A percentile compares a stretch with the other conserved stretches of the same genome.
These are phyloP conservation scores for Morbakka virulenta DNA, from an alignment of 30 jellyfish, hydroid and myxozoan genomes.

Conservation along the genomic window DNA sequence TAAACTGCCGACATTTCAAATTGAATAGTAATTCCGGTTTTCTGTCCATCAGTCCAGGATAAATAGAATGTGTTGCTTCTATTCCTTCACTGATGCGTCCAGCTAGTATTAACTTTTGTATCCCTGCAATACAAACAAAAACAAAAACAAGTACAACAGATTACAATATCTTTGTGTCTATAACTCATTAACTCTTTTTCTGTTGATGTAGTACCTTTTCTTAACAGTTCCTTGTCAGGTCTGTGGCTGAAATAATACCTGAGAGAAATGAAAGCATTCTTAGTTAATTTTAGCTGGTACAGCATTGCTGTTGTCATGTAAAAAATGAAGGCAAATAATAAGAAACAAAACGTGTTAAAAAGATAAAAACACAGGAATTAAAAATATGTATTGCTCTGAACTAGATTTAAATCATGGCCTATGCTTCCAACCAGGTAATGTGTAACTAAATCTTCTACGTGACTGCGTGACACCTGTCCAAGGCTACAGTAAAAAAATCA, in stretches of 20 bases:
- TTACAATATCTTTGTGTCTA: neutral
- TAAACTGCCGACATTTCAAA: conserved; percentile 89
- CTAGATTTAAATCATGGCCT: no score
- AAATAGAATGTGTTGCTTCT: conserved; percentile 83
- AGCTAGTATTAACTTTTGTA: conserved; percentile 75
- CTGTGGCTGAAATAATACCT: no score
- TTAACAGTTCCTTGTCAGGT: no score
- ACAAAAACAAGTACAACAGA: neutral
- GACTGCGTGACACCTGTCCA: neutral
- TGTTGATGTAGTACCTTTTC: no score
- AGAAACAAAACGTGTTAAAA: no score
- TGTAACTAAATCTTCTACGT: neutral
- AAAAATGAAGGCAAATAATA: no score
- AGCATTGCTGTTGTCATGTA: no score
- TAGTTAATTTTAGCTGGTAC: no score
- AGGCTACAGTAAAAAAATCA: neutral
- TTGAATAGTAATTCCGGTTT: conserved; percentile 68
- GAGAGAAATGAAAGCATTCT: no score
- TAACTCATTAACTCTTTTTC: no score
- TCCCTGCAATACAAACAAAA: conserved; percentile 32
- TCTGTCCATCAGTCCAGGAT: conserved; percentile 83
- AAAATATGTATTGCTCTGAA: no score
- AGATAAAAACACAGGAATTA: no score
- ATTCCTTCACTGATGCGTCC: conserved; percentile 97
- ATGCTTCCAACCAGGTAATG: neutral